Percentiles rank a stretch among this genome's conserved stretches.
Evolutionary conservation across 64 coral and sea anemone species (phyloP).

Genomic region (Montipora efflorescens): DNA sequence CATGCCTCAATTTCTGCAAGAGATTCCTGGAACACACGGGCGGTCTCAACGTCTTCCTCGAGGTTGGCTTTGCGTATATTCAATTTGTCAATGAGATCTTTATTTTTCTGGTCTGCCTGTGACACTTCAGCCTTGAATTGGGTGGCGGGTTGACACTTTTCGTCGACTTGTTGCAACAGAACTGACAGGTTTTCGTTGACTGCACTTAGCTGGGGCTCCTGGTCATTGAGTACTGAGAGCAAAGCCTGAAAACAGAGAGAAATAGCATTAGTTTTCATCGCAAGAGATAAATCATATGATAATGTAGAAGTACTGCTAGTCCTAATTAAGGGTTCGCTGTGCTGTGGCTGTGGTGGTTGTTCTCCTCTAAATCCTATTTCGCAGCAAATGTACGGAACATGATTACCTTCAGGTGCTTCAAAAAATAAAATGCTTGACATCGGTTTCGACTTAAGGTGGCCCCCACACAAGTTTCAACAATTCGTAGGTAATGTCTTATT

Average conservation of each 20-base stretch:
- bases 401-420: too few relatives aligned
- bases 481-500: too few relatives aligned
- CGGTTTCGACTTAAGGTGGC: too few relatives aligned
- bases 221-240: constrained; percentile 66
- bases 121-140: constrained; percentile 73
- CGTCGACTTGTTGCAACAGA: constrained; percentile 82
- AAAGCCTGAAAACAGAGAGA: constrained; percentile 61
- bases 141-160: constrained; percentile 75
- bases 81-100: constrained; percentile 79
- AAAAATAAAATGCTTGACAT: too few relatives aligned
- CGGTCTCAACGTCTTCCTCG: constrained; percentile 76
- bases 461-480: too few relatives aligned
- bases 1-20: constrained; percentile 86
- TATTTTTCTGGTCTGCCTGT: constrained; percentile 71
- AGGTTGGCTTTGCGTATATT: constrained; percentile 77
- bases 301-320: too few relatives aligned
- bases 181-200: constrained; percentile 74
- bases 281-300: too few relatives aligned
- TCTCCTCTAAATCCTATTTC: too few relatives aligned
- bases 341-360: too few relatives aligned
- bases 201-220: constrained; percentile 67
- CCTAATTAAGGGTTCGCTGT: too few relatives aligned
- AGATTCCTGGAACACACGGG: constrained; percentile 79
- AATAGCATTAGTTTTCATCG: not conserved
- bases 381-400: too few relatives aligned